Base-by-base conservation (phyloP, 2,888 invertebrate species). In the Pocota personata region DNA sequence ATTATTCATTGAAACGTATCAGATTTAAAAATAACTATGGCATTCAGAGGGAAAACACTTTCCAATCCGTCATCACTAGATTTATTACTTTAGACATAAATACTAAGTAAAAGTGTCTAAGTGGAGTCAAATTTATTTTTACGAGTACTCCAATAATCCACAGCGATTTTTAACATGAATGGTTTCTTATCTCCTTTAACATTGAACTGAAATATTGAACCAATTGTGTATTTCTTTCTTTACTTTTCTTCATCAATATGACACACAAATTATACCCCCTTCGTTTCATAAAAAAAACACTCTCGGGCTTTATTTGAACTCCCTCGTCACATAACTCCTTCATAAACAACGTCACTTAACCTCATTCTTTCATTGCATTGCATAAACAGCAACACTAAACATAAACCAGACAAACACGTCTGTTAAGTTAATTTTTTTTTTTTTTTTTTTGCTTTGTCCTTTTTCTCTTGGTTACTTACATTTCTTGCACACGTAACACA, bases 401-500 rank as follows among this genome's bases (percentile, higher is more conserved):
- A 35, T n/a, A 50, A 6, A 30, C 5, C 7, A 57, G n/a, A 27
- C 52, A 19, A 57, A 8, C 43, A 57, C 30, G 57, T 48, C 32
- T 71, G 35, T 35, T 43, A 1, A n/a, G n/a, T 43, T 16, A 4
- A 30, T 14, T 27, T 52, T 75, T n/a, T 43, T 43, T 64, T 48
- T 19, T 14, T 27, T 52, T 75, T n/a, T 43, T 43, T 64, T 48
- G 50, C 66, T 66, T 76, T 48, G 10, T 35, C 35, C 48, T 35
- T 50, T 16, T 14, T 12, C 14, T 32, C 19, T 8, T 35, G 10
- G 16, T 62, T 78, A 78, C 77, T 78, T 78, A 78, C 77, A 78
- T 78, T 78, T 77, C 77, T 77, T 77, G 77, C 67, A 69, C 77
- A 77, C 50, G 43, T 69, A 69, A 46, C 58, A 50, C 2, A 48